Evolutionary conservation across 35 echinoderm and acorn worm genomes (phyloP).

Genomic region (Apostichopus californicus): DNA sequence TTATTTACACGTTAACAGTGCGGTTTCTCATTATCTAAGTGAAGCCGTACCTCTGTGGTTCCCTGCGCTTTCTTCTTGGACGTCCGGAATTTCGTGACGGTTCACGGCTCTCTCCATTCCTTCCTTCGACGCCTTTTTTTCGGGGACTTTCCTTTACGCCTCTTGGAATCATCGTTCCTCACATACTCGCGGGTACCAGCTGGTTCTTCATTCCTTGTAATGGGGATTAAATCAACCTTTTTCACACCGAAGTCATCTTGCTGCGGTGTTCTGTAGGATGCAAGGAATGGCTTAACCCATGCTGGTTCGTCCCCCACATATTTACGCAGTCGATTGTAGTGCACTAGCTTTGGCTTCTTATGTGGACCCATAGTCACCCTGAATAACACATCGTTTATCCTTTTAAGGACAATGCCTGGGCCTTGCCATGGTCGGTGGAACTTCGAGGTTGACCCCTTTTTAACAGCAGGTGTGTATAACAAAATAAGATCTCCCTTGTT

Average conservation of each 20-base stretch:
- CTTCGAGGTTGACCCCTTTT: slow-evolving; percentile 35
- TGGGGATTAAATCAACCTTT: background rate
- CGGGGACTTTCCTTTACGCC: background rate
- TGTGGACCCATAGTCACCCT: background rate
- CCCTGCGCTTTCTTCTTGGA: background rate
- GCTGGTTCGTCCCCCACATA: slow-evolving; percentile 26
- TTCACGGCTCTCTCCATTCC: background rate
- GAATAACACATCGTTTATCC: slow-evolving; percentile 39
- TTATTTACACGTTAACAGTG: background rate
- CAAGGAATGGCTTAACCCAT: slow-evolving; percentile 2
- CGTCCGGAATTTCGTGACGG: background rate
- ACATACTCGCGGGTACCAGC: too few species aligned
- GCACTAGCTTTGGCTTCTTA: slow-evolving; percentile 27
- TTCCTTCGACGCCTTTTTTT: background rate
- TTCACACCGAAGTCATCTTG: background rate
- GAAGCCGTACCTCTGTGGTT: background rate
- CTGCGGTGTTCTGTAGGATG: background rate
- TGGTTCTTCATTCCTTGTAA: too few species aligned
- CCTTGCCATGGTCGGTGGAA: slow-evolving; percentile 18
- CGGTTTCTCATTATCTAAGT: background rate
- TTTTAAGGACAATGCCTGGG: slow-evolving; percentile 1
- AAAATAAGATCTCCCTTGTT: slow-evolving; percentile 9
- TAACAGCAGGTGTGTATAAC: background rate
- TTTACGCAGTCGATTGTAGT: background rate
- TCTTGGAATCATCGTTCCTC: background rate